Base-by-base conservation (phyloP, 2,797 vertebrate genomes). In the Rhinella marina region DNA sequence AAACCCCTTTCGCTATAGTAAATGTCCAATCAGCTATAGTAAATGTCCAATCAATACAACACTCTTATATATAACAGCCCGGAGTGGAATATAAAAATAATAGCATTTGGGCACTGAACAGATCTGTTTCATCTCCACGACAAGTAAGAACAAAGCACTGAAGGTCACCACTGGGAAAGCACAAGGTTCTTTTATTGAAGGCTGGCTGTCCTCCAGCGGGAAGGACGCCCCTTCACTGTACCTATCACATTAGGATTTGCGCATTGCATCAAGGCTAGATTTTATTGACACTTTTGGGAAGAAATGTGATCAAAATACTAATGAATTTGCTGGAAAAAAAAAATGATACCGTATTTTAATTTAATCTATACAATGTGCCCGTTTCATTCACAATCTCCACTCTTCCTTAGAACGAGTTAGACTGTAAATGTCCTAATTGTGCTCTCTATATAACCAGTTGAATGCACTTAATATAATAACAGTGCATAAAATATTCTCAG, bases 241-340 rank as follows among this genome's bases (percentile, higher is more conserved):
- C 84, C 87, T 62, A 88, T 84, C 87, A 85, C 68, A 86, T 88
- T 86, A 88, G 59, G 79, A 70, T 61, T 88, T 81, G 83, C 83
- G 77, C 79, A 86, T 68, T 88, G 88, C 88, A 76, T 86, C 84
- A 82, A 59, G 84, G 68, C 77, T 77, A 62, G 50, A 76, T 86
- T 88, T 88, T 88, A 88, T 88, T 88, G 88, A 88, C 88, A 88
- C 78, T 88, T 88, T 88, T 82, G 79, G 88, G 88, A 88, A 88
- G 78, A 68, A 88, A 86, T 86, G 78, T 88, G 88, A 88, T 66
- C 50, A 86, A 88, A 81, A 82, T 86, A 76, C 57, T 86, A 88
- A 88, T 88, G 77, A n/a, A 48, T 77, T 23, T n/a, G 41, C 57
- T 64, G 41, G 41, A 41, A 41, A 75, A 81, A 25, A 81, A 72